Percentiles rank a stretch among this genome's conserved stretches.
phyloP scores from a whole-genome alignment of 2,113 vertebrate genomes.

The Dromas ardeola region DNA sequence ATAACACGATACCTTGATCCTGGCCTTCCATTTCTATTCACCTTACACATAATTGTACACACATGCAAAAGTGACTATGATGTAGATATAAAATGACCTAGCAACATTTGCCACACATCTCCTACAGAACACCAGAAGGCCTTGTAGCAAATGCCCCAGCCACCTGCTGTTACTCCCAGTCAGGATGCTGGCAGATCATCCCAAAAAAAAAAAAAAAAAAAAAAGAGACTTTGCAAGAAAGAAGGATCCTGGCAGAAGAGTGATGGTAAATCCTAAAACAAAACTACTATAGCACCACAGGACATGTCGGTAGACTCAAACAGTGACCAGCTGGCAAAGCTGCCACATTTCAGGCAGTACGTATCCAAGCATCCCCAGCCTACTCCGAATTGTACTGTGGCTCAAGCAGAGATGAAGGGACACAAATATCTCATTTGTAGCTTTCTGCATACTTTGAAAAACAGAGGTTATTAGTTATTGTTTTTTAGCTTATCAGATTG shows the following conservation, averaged over 20 bases:
- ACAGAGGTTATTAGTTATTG: not conserved
- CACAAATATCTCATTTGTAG: not conserved
- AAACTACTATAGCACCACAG: not conserved
- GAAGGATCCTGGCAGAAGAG: not conserved
- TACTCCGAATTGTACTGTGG: not conserved
- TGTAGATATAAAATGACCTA: not conserved
- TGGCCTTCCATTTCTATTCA: not conserved
- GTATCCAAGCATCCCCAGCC: fast-evolving
- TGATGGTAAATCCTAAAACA: not conserved
- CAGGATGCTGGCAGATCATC: not conserved
- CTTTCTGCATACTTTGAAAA: not conserved
- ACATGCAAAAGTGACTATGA: not conserved
- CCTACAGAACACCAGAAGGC: not conserved
- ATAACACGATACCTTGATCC: not conserved
- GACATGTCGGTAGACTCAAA: not conserved
- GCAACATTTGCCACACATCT: not conserved
- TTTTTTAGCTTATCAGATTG: not conserved
- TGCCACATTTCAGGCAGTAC: not conserved
- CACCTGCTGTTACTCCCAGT: not conserved
- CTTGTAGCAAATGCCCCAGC: fast-evolving
- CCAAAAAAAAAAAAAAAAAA: not conserved
- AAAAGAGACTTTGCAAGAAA: not conserved
- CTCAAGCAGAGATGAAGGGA: not conserved
- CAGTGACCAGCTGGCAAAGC: not conserved
- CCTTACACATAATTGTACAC: not conserved